These are phyloP conservation scores for Acleris cristana DNA, from an alignment of 2,888 invertebrate genomes.

Conservation along the genomic window DNA sequence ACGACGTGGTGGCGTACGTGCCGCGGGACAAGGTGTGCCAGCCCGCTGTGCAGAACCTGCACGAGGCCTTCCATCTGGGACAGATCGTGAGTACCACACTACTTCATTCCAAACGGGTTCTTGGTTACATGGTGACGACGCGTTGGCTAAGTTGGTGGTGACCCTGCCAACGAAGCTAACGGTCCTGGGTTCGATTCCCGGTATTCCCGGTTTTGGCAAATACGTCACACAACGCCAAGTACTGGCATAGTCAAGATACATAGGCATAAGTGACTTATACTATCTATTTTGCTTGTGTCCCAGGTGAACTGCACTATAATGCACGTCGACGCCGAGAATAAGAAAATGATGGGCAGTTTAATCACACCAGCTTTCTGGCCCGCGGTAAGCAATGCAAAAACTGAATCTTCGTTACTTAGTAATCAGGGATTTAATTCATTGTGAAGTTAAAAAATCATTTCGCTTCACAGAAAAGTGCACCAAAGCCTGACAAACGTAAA, in stretches of 20 bases:
- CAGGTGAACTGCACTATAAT: constrained; percentile 81
- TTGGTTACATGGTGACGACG: too few species aligned
- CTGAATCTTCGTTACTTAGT: too few species aligned
- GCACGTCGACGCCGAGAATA: constrained; percentile 57
- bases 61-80: constrained; percentile 82
- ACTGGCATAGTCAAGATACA: too few species aligned
- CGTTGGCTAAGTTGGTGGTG: too few species aligned
- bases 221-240: too few species aligned
- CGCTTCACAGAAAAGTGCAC: constrained; percentile 48
- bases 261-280: too few species aligned
- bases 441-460: background rate
- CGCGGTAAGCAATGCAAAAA: constrained; percentile 52
- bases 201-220: too few species aligned
- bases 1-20: constrained; percentile 80
- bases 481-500: constrained; percentile 48
- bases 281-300: constrained; percentile 38
- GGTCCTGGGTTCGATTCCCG: too few species aligned
- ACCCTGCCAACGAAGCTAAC: too few species aligned
- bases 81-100: constrained; percentile 79
- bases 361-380: constrained; percentile 58
- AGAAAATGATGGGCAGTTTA: constrained; percentile 75
- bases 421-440: background rate
- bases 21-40: constrained; percentile 60
- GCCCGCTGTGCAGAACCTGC: constrained; percentile 57
- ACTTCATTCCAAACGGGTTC: background rate